A percentile compares a stretch with the other conserved stretches of the same genome.
phyloP scores from a whole-genome alignment of 2,113 vertebrate species.

The Tamias sibiricus region DNA sequence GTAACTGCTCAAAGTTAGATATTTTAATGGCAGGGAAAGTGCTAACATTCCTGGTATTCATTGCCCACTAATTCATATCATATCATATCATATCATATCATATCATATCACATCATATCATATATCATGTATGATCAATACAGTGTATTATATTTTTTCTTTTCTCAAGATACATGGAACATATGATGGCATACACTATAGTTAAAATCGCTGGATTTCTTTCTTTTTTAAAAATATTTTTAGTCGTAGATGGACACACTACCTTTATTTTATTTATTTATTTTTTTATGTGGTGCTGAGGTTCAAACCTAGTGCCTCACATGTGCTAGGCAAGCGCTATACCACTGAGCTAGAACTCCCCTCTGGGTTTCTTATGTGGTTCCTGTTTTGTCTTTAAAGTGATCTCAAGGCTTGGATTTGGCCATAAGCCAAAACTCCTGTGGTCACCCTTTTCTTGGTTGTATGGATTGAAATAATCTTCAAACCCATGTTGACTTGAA shows the following conservation, averaged over 20 bases:
- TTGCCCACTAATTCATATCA: background rate
- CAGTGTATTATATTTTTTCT: background rate
- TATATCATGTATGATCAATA: background rate
- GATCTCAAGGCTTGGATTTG: slow-evolving; percentile 39
- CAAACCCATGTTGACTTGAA: background rate
- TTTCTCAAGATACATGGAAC: background rate
- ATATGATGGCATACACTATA: background rate
- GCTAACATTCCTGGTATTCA: background rate
- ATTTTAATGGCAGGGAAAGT: slow-evolving; percentile 9
- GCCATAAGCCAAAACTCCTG: background rate
- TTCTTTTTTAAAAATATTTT: too few relatives aligned
- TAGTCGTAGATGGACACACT: too few relatives aligned
- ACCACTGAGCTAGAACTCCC: too few relatives aligned
- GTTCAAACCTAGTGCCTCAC: too few relatives aligned
- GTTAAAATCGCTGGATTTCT: background rate
- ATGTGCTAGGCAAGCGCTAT: too few relatives aligned
- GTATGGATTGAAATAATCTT: background rate
- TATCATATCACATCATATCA: background rate
- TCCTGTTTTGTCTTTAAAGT: slow-evolving; percentile 38
- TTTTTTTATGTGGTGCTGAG: too few relatives aligned
- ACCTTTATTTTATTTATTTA: too few relatives aligned
- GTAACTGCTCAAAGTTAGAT: background rate
- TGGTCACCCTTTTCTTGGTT: background rate
- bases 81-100: background rate
- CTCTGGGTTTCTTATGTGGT: background rate